A percentile compares a stretch with the other conserved stretches of the same genome.
Conservation (phyloP, 2,888 invertebrate genomes). For the Blastobasis adustella region DNA sequence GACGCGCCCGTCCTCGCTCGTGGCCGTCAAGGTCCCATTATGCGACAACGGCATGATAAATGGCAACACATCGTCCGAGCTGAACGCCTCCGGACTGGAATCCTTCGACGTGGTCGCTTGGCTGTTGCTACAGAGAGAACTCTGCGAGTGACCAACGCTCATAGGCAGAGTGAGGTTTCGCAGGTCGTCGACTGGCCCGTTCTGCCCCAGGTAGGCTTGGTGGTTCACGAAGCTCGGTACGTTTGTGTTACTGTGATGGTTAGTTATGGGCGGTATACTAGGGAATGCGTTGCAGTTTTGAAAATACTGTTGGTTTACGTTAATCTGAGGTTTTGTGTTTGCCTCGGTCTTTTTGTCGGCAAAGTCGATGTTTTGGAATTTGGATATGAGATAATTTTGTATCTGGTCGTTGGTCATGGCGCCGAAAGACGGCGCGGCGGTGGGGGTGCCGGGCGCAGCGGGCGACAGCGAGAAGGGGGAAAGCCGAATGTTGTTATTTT, state of each 20-base stretch:
- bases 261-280: constrained; percentile 51
- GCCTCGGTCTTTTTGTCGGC: constrained; percentile 29
- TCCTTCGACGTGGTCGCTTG: constrained; percentile 68
- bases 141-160: constrained; percentile 53
- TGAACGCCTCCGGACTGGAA: constrained; percentile 47
- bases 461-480: constrained; percentile 37
- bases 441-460: constrained; percentile 21
- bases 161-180: constrained; percentile 37
- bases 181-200: constrained; percentile 8
- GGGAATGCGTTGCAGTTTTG: constrained; percentile 63
- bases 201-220: constrained; percentile 33
- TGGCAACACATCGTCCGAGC: constrained; percentile 62
- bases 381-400: constrained; percentile 53
- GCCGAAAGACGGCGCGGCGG: constrained; percentile 38
- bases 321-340: constrained; percentile 15
- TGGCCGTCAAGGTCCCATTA: constrained; percentile 76
- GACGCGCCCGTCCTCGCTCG: constrained; percentile 76
- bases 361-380: constrained; percentile 53
- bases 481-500: constrained; percentile 46
- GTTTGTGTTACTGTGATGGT: constrained; percentile 50
- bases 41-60: constrained; percentile 82
- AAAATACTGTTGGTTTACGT: constrained; percentile 46
- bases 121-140: constrained; percentile 47
- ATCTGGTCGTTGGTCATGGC: constrained; percentile 58
- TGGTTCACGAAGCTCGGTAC: constrained; percentile 40